phyloP scores from a whole-genome alignment of 2,113 vertebrate species.

The Coptodon bakossiorum region DNA sequence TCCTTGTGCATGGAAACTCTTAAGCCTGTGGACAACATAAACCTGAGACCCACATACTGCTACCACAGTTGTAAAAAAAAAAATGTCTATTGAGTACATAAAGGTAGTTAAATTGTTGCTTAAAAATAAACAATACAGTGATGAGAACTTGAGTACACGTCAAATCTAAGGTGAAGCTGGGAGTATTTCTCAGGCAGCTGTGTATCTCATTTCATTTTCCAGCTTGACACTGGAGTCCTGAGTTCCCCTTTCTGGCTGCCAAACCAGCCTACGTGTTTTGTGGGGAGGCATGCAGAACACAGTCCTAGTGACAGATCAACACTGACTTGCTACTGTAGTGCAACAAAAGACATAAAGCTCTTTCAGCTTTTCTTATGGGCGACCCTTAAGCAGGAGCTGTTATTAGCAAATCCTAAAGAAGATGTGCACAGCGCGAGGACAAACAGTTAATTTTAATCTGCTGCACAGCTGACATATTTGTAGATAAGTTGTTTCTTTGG shows the following conservation, averaged over 20 bases:
- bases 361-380: neutral
- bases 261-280: constrained; percentile 44
- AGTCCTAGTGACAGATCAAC: neutral
- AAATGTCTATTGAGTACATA: neutral
- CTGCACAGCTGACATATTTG: neutral
- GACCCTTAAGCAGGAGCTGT: neutral
- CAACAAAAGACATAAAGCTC: neutral
- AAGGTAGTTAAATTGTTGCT: neutral
- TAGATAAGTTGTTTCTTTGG: neutral
- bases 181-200: constrained; percentile 49
- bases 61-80: neutral
- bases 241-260: constrained; percentile 39
- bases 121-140: neutral
- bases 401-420: neutral
- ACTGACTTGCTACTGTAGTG: neutral
- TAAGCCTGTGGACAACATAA: neutral
- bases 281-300: constrained; percentile 20
- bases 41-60: neutral
- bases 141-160: neutral
- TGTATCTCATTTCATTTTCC: constrained; percentile 67
- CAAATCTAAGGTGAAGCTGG: neutral
- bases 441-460: neutral
- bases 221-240: constrained; percentile 38
- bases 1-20: neutral
- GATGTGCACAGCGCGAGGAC: neutral